A percentile compares a stretch with the other conserved stretches of the same genome.
phyloP scores from a whole-genome alignment of 1,140 invertebrate genomes.

The Diploscapter pachys region DNA sequence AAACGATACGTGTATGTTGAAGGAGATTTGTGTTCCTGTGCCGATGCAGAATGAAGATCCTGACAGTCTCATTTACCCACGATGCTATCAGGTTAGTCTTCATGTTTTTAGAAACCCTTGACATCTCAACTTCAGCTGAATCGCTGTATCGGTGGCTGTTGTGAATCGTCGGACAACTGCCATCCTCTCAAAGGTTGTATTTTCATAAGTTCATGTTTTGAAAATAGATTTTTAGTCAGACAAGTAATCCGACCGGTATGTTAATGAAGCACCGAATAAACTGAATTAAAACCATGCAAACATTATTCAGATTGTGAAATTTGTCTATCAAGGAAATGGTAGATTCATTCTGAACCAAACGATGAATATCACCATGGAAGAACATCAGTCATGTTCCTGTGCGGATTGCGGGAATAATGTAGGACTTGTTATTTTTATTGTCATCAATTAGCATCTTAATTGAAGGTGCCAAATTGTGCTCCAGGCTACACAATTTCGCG shows the following conservation, averaged over 20 bases:
- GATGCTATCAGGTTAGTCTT: constrained; percentile 26
- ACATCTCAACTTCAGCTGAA: constrained; percentile 19
- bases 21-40: constrained; percentile 28
- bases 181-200: constrained; percentile 12
- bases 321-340: constrained; percentile 27
- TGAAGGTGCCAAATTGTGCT: no score
- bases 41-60: constrained; percentile 18
- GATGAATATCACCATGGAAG: constrained; percentile 33
- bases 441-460: no score
- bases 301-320: constrained; percentile 20
- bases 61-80: constrained; percentile 21
- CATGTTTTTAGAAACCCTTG: not conserved
- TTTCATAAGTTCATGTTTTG: no score
- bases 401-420: constrained; percentile 25
- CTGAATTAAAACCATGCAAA: not conserved
- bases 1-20: constrained; percentile 33
- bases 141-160: constrained; percentile 31
- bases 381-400: constrained; percentile 29
- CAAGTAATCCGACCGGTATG: constrained; percentile 17
- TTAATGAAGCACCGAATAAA: not conserved
- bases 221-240: not conserved
- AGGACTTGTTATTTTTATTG: no score
- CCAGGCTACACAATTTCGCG: no score
- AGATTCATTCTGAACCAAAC: constrained; percentile 32
- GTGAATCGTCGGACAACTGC: constrained; percentile 24